phyloP scores from a whole-genome alignment of 2,888 invertebrate genomes.

The Microplitis deprimator region DNA sequence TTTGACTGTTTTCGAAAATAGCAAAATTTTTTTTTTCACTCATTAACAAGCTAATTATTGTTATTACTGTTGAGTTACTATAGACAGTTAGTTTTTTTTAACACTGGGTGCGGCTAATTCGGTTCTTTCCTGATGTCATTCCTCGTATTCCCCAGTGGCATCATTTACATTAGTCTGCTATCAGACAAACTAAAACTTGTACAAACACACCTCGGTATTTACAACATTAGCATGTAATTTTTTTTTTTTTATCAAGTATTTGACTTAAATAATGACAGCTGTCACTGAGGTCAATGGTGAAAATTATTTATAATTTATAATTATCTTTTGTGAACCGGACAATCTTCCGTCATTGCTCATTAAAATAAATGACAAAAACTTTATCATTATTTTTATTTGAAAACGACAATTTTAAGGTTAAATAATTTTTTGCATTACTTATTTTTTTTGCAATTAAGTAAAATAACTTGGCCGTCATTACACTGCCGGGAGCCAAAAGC shows the following conservation, averaged over 20 bases:
- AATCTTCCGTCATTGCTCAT: not conserved
- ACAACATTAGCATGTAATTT: conserved; percentile 8
- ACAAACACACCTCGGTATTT: not conserved
- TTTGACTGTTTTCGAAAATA: too few relatives aligned
- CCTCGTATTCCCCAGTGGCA: conserved; percentile 28
- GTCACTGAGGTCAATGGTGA: conserved; percentile 18
- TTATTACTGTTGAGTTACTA: too few relatives aligned
- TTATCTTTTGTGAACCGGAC: not conserved
- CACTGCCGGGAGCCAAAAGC: conserved; percentile 23
- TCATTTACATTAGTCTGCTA: not conserved
- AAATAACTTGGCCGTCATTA: not conserved
- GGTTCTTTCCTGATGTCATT: conserved; percentile 30
- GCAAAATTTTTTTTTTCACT: too few relatives aligned
- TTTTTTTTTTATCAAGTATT: conserved; percentile 23
- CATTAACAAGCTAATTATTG: too few relatives aligned
- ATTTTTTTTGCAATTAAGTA: conserved; percentile 30
- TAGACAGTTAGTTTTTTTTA: not conserved
- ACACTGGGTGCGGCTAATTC: conserved; percentile 37
- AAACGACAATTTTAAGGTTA: not conserved
- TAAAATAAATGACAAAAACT: not conserved
- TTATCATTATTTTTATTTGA: not conserved
- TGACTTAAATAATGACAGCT: conserved; percentile 33
- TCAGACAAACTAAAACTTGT: not conserved
- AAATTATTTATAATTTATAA: not conserved
- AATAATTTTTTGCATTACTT: not conserved